Conservation (phyloP, 35 echinoderm and acorn worm genomes). For the Apostichopus japonicus region DNA sequence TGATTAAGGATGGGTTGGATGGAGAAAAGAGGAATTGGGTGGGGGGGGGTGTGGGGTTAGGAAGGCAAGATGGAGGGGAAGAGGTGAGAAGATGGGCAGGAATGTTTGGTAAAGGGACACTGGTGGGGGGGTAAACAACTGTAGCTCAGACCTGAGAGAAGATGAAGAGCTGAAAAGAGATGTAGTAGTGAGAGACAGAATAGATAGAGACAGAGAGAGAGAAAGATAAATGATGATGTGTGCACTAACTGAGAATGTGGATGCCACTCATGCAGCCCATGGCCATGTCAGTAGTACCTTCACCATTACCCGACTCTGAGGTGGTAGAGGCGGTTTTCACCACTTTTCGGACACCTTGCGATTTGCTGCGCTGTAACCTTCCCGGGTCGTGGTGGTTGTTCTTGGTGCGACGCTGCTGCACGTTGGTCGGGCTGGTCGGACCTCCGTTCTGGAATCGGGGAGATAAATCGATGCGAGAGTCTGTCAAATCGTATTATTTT, state of each 20-base stretch:
- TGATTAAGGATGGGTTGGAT: too few relatives aligned
- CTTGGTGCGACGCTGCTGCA: slow-evolving; percentile 50
- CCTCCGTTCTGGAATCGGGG: slow-evolving; percentile 77
- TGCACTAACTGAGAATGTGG: slow-evolving; percentile 85
- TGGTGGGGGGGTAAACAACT: slow-evolving; percentile 7
- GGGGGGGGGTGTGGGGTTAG: neutral
- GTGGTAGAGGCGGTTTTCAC: slow-evolving; percentile 89
- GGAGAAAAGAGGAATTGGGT: neutral
- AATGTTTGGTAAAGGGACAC: neutral
- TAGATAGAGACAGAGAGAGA: neutral
- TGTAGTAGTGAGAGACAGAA: neutral
- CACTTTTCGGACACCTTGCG: slow-evolving; percentile 91
- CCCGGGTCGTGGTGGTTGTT: slow-evolving; percentile 78
- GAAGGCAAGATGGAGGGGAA: neutral
- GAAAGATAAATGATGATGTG: slow-evolving; percentile 54
- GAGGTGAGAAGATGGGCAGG: neutral
- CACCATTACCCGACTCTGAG: slow-evolving; percentile 92
- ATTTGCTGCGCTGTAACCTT: slow-evolving; percentile 95
- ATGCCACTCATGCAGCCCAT: slow-evolving; percentile 94
- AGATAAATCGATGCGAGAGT: too few relatives aligned
- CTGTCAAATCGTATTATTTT: too few relatives aligned
- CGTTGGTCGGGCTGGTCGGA: slow-evolving; percentile 79
- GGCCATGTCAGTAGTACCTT: slow-evolving; percentile 74
- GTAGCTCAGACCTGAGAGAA: slow-evolving; percentile 36
- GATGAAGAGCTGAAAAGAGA: neutral